Evolutionary conservation across 2,797 vertebrate species (phyloP), one percentile per base, ranked within the genome.

Genomic region (Parambassis ranga): DNA sequence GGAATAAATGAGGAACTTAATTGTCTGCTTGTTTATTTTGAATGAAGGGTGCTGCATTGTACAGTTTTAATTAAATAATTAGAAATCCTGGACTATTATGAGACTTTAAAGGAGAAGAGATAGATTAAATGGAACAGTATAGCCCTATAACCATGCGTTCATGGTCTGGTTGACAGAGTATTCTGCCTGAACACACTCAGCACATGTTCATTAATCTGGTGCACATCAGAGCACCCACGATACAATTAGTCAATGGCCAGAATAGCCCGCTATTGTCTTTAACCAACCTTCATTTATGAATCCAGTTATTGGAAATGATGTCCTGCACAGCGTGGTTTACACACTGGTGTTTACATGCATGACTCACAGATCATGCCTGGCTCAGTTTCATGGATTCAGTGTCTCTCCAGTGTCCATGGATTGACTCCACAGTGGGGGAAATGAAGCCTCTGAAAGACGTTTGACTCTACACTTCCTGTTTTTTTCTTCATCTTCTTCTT

Each of bases 201-300:
- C 81, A 79, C 80, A 84, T 84, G 84, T 79, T 85, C 72, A 82
- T 89, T 90, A 88, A 81, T 84, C 66, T 84, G 62, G 62, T 80
- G 66, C 82, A 84, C 76, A 77, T 74, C 77, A 84, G 37, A 76
- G 75, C 75, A 49, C 62, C 74, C 71, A 71, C 75, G 71, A 61
- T 67, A 66, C 65, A 86, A 87, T 87, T 81, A 87, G 70, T 74
- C 58, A 57, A 65, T 81, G 69, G 68, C 42, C 68, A 78, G 75
- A 84, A 69, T 28, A 36, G 53, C 72, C 33, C 10, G 33, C 63
- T 57, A 63, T 72, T 79, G 77, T 82, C 52, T 69, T 51, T 50
- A 63, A 62, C 47, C 59, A 63, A 50, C 72, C 47, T 53, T 62
- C 61, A 76, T 64, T 59, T 20, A 57, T 70, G 75, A 76, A 82